Evolutionary conservation across 2,797 vertebrate genomes (phyloP), one percentile per base, ranked within the genome.

Genomic region (Protonibea diacanthus): DNA sequence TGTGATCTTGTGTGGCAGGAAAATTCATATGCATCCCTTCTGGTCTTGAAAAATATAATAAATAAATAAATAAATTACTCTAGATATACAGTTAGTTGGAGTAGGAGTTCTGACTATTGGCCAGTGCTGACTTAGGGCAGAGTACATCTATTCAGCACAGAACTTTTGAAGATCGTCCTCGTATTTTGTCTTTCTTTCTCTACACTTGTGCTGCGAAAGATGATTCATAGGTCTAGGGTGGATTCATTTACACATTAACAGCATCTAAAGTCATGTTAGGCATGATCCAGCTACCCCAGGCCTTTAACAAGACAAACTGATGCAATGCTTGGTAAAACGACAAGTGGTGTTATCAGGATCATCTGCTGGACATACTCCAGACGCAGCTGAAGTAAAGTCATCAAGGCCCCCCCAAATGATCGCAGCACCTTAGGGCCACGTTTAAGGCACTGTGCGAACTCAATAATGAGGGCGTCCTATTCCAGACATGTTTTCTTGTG

Each of bases 291-390:
- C 77, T 17, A 78, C 77, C 65, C 58, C 68, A 61, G 77, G 81
- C 85, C 73, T 84, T 74, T 51, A 59, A 76, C 44, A 21, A 82
- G 80, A 86, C 80, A 80, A 78, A 53, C 55, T 40, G 72, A 66
- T 60, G 76, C 77, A 78, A 48, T 2, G 21, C 62, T 77, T 82
- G 75, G 42, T 49, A 29, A 29, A 29, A 80, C 92, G 81, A 90
- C 86, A 85, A 66, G 75, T 44, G 48, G 25, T 29, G 70, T 90
- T 92, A 91, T 91, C 86, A 25, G 73, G 71, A 81, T 76, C 86
- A 92, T 93, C 91, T 90, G 82, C 83, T 88, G 64, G 86, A 91
- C 74, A 65, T 70, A 78, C 68, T 89, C 88, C 87, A 91, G 86
- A 86, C 13, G 17, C 48, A 68, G 82, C 71, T 82, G 57, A 83